Percentiles rank a stretch among this genome's conserved stretches.
Evolutionary conservation across 2,113 vertebrate species (phyloP).

Genomic region (Sigmodon hispidus): DNA sequence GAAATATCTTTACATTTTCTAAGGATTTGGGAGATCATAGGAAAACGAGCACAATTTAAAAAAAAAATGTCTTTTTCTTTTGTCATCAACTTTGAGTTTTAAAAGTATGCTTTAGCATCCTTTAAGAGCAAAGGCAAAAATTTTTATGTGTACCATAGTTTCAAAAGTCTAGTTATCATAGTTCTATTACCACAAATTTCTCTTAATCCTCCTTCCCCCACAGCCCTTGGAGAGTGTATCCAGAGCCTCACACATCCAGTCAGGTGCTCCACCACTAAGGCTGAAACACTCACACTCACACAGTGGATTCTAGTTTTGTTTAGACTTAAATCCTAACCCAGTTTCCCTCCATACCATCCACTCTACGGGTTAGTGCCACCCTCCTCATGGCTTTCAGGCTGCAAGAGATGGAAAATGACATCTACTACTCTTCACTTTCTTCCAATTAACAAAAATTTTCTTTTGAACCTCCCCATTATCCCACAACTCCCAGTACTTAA

Average conservation of each 20-base stretch:
- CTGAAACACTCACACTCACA: background rate
- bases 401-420: background rate
- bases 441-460: background rate
- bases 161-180: background rate
- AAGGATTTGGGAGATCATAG: background rate
- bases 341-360: background rate
- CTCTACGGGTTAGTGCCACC: background rate
- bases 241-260: too few species aligned
- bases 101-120: background rate
- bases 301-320: background rate
- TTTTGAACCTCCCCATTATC: background rate
- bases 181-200: background rate
- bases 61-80: constrained; percentile 2
- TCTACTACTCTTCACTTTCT: background rate
- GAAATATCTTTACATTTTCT: background rate
- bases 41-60: background rate
- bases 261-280: background rate
- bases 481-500: background rate
- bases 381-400: background rate
- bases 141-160: background rate
- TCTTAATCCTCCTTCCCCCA: background rate
- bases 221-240: background rate
- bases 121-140: background rate
- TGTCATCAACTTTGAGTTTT: constrained; percentile 7
- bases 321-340: background rate